Base-by-base conservation (phyloP, 2,113 vertebrate genomes). In the Rhinoderma darwinii region DNA sequence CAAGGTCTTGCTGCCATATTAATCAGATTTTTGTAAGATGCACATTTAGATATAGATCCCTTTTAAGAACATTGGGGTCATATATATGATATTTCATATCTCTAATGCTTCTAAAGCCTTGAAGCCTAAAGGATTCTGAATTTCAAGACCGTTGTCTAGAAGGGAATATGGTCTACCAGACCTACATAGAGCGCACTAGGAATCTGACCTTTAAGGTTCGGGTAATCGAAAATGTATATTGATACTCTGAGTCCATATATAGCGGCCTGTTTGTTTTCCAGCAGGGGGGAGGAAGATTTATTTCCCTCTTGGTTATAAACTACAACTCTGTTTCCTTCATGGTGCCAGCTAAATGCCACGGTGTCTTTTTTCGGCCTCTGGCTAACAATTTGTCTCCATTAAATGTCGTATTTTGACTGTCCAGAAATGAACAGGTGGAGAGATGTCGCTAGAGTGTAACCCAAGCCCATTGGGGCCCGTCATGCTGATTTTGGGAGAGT, bases 331-430 rank as follows among this genome's bases (percentile, higher is more conserved):
- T 22, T 70, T 83, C 81, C 63, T 83, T n/a, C 63, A 9, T 35
- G 39, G 37, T 83, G 81, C 82, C 82, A 84, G 47, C 82, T 56
- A 25, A 84, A 84, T 73, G 51, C 66, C 68, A n/a, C 9, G 17
- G 44, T 56, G 44, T 54, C 66, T 54, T 37, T 74, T 41, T 30
- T 76, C 72, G 41, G 72, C 72, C 51, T 76, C 51, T 32, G 83
- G 72, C 54, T 50, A 14, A 63, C 74, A 77, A 85, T 78, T 66
- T 77, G 73, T 85, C 84, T 85, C 73, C 39, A 85, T 85, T 85
- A 85, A 78, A 78, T 82, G 73, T 77, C 35, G 30, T 85, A 77
- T 85, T 84, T 84, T 84, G 83, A 84, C 83, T 84, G 51, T 76
- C 73, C 68, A 25, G 70, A 85, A 43, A 37, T 18, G 73, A 76